Percentiles rank a stretch among this genome's conserved stretches.
phyloP scores from a whole-genome alignment of 2,113 vertebrate species.

The Elephas maximus region DNA sequence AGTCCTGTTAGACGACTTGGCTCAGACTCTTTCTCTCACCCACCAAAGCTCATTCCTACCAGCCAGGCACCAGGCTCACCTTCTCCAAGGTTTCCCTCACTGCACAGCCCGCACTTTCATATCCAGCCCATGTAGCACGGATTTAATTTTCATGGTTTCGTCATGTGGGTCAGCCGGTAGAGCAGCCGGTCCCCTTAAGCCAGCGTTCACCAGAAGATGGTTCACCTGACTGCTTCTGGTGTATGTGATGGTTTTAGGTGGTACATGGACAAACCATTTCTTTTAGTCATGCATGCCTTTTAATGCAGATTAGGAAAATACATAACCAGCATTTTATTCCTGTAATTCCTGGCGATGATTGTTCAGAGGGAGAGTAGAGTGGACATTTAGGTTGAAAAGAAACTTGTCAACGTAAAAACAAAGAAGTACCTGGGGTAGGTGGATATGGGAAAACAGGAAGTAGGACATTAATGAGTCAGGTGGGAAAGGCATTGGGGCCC shows the following conservation, averaged over 20 bases:
- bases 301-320: background rate
- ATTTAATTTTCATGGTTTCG: fast-evolving
- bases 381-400: background rate
- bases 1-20: background rate
- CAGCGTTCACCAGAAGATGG: fast-evolving
- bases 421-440: background rate
- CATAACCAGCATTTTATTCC: fast-evolving
- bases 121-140: background rate
- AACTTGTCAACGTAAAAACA: too few relatives aligned
- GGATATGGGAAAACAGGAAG: fast-evolving
- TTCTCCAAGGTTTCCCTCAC: too few relatives aligned
- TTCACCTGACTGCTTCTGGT: fast-evolving
- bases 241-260: background rate
- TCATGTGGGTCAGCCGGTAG: background rate
- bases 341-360: fast-evolving
- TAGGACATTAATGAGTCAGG: background rate
- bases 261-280: fast-evolving
- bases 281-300: background rate
- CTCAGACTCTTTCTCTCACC: background rate
- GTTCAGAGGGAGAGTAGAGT: background rate
- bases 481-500: background rate
- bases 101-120: too few relatives aligned
- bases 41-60: background rate
- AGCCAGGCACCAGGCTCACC: background rate
- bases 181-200: fast-evolving